Conservation (phyloP, 2,888 invertebrate species). For the Aporophyla lueneburgensis region DNA sequence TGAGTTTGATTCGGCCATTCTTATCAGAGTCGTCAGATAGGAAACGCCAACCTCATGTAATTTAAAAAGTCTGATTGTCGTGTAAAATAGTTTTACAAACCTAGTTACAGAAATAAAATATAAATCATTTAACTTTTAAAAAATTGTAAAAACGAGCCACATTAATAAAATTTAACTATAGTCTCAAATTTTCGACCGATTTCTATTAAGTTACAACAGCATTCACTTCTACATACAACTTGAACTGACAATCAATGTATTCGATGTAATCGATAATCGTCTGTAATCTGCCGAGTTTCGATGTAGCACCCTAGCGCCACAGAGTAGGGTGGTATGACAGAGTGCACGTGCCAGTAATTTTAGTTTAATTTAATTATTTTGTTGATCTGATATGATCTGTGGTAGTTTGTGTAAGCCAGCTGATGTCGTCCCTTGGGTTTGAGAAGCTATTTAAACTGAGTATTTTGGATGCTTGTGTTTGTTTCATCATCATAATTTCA, state of each 20-base stretch:
- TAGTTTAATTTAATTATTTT: conserved; percentile 27
- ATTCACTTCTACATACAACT: neutral
- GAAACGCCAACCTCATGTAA: too few relatives aligned
- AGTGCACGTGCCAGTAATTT: conserved; percentile 49
- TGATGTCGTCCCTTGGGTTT: conserved; percentile 16
- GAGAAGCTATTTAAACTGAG: neutral
- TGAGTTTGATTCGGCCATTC: too few relatives aligned
- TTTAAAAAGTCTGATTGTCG: too few relatives aligned
- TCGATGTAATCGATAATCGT: conserved; percentile 81
- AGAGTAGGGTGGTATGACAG: conserved; percentile 49
- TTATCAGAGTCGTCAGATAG: too few relatives aligned
- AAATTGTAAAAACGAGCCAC: too few relatives aligned
- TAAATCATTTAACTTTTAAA: too few relatives aligned
- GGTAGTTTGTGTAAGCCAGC: conserved; percentile 18
- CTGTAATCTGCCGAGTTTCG: conserved; percentile 78
- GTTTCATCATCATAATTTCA: neutral
- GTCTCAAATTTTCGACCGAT: neutral
- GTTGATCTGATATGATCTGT: conserved; percentile 9
- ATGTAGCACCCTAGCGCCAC: conserved; percentile 63
- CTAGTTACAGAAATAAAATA: too few relatives aligned
- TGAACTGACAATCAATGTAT: conserved; percentile 44
- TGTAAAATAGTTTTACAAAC: too few relatives aligned
- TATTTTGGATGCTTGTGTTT: neutral
- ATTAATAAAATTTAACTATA: neutral
- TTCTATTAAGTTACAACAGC: neutral